Percentiles rank a stretch among this genome's conserved stretches.
phyloP scores from a whole-genome alignment of 2,797 vertebrate species.

The Propithecus perrieri region DNA sequence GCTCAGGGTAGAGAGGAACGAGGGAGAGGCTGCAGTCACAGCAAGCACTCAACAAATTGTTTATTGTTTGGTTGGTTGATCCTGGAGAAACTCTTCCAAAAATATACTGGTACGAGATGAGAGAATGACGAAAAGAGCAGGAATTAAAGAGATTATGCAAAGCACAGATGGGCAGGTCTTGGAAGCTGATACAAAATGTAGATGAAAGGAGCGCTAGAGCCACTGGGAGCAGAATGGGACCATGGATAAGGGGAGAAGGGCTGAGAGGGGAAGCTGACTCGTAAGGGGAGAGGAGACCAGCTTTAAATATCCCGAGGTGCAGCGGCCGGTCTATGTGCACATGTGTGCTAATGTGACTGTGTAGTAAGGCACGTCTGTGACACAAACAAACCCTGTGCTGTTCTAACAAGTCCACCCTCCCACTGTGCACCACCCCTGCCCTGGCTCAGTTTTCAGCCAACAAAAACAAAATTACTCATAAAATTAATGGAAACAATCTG shows the following conservation, averaged over 20 bases:
- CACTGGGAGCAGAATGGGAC: rapidly evolving
- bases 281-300: neutral
- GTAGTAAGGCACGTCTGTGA: conserved; percentile 13
- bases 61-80: neutral
- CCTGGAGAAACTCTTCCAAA: neutral
- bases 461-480: conserved; percentile 83
- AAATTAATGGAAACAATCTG: conserved; percentile 84
- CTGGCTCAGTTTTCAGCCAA: conserved; percentile 80
- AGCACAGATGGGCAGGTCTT: neutral
- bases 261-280: neutral
- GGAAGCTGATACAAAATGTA: neutral
- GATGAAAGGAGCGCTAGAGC: neutral
- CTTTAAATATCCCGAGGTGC: neutral
- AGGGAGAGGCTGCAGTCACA: neutral
- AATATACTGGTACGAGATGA: neutral
- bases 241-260: neutral
- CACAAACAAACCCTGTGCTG: conserved; percentile 77
- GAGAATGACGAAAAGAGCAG: neutral
- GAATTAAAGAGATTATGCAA: neutral
- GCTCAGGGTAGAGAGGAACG: neutral
- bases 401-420: conserved; percentile 78
- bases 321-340: neutral
- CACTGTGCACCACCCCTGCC: neutral
- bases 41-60: neutral
- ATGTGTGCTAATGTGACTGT: neutral